Percentiles rank a stretch among this genome's conserved stretches.
Conservation (phyloP, 53 echinoderm and acorn worm species). For the Temnopleurus reevesii region DNA sequence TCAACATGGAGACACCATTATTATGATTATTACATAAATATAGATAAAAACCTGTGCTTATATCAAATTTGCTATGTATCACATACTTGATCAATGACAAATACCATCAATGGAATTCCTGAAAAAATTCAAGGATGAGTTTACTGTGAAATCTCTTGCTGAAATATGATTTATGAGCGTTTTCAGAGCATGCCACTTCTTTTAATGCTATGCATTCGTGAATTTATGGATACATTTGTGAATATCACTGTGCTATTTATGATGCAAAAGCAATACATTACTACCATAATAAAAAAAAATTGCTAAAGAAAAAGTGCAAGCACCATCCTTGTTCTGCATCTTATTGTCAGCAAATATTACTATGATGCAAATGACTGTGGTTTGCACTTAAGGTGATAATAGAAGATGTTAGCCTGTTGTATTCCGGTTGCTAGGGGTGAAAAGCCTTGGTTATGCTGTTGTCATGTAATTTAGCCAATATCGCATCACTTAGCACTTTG, state of each 20-base stretch:
- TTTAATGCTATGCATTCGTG: not conserved
- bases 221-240: not conserved
- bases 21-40: too few relatives aligned
- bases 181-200: too few relatives aligned
- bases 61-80: too few relatives aligned
- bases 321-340: not conserved
- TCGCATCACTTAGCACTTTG: slow-evolving; percentile 15
- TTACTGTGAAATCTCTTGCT: too few relatives aligned
- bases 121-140: too few relatives aligned
- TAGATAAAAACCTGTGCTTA: too few relatives aligned
- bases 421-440: slow-evolving; percentile 33
- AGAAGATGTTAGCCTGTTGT: not conserved
- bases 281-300: not conserved
- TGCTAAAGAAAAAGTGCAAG: not conserved
- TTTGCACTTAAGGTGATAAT: not conserved
- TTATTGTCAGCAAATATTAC: not conserved
- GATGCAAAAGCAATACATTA: slow-evolving; percentile 8
- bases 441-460: slow-evolving; percentile 51
- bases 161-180: too few relatives aligned
- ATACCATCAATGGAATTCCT: too few relatives aligned
- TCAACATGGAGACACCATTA: too few relatives aligned
- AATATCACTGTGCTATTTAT: not conserved
- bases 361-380: not conserved
- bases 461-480: slow-evolving; percentile 49
- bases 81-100: too few relatives aligned